Base-by-base conservation (phyloP, 2,797 vertebrate genomes). In the Semotilus atromaculatus region DNA sequence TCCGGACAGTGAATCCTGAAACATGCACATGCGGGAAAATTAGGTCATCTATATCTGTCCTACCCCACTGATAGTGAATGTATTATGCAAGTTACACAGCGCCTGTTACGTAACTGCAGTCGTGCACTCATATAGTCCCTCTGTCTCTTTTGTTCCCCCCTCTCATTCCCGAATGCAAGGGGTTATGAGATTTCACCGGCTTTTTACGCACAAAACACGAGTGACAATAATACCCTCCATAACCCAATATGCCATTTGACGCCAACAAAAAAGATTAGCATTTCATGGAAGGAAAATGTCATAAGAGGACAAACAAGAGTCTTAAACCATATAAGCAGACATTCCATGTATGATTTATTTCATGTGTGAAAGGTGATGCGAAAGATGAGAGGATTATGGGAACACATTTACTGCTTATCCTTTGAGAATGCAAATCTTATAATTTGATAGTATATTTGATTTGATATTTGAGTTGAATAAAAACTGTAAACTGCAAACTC, bases 41-140 rank as follows among this genome's bases (percentile, higher is more conserved):
- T 93, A 90, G 95, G 93, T 88, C 93, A 93, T 93, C 93, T 95
- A 94, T 94, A 95, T 94, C 90, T 86, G 91, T 91, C 89, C 92
- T 85, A 60, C 86, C 74, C 88, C 81, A 90, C 90, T 91, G 92
- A 94, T 95, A 94, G 93, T 92, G 88, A 93, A 89, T 71, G 80
- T 87, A 94, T 96, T 96, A 94, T 85, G 92, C 91, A 95, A 95
- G 90, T 10, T 83, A 71, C 91, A 89, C 90, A 92, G 91, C 87
- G 84, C 64, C 90, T 85, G 92, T 95, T 95, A 93, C 90, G 89
- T 94, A 96, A 94, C 82, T 75, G n/a, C 76, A 85, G 86, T 86
- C 72, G 16, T 80, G 88, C 88, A 74, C 86, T 89, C 86, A 66
- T 81, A 85, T 81, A 85, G 81, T 73, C 45, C 40, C 34, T 83